These are phyloP conservation scores for Galaxias olidus DNA, from an alignment of 2,797 vertebrate genomes.

Conservation along the genomic window DNA sequence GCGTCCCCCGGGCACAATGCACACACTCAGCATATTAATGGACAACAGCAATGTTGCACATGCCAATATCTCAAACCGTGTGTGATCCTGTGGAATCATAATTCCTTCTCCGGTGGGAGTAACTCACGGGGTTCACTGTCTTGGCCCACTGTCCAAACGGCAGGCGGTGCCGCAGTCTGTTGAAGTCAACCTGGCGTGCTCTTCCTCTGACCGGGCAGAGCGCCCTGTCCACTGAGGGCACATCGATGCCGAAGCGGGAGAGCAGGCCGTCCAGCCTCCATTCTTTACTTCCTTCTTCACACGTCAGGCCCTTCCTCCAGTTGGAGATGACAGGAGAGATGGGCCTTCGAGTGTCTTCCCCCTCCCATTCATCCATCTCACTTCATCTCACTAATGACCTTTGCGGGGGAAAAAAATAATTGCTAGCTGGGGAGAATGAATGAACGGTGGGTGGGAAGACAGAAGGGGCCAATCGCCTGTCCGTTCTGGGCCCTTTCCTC, in stretches of 20 bases:
- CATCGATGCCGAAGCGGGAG: constrained; percentile 69
- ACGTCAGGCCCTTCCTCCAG: constrained; percentile 47
- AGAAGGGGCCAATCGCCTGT: constrained; percentile 3
- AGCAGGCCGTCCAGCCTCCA: constrained; percentile 44
- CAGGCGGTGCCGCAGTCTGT: not conserved
- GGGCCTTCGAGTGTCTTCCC: constrained; percentile 50
- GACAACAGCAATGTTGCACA: constrained; percentile 26
- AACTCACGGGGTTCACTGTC: constrained; percentile 23
- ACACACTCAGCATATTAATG: constrained; percentile 38
- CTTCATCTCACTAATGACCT: constrained; percentile 63
- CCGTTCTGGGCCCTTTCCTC: constrained; percentile 5
- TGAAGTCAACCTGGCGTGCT: constrained; percentile 1
- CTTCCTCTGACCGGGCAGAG: constrained; percentile 45
- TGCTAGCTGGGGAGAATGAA: constrained; percentile 39
- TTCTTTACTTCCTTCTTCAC: not conserved
- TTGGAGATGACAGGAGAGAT: constrained; percentile 68
- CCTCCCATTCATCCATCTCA: constrained; percentile 63
- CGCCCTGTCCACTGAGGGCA: constrained; percentile 65
- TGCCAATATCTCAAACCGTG: constrained; percentile 5
- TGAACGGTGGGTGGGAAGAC: constrained; percentile 29
- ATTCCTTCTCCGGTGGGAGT: constrained; percentile 37
- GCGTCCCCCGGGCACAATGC: constrained; percentile 43
- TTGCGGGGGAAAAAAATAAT: constrained; percentile 53
- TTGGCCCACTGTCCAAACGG: too few species aligned
- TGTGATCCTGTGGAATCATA: constrained; percentile 25